A percentile compares a stretch with the other conserved stretches of the same genome.
Evolutionary conservation across 2,888 invertebrate species (phyloP).

Genomic region (Chrysopilus asiliformis): DNA sequence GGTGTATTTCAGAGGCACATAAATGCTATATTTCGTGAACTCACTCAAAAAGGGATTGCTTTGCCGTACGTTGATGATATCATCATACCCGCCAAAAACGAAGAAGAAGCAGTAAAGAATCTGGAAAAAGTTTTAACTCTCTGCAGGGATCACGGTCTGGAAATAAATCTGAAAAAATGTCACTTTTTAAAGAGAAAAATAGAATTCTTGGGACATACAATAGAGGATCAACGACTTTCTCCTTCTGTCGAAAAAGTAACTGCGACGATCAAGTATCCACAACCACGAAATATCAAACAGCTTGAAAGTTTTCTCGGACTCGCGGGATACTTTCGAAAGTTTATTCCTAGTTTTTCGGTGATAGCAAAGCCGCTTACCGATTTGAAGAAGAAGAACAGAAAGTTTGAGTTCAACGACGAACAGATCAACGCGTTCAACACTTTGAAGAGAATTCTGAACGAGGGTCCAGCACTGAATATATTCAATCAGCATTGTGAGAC

Average conservation of each 20-base stretch:
- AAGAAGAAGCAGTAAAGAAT: constrained; percentile 7
- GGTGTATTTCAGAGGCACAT: constrained; percentile 16
- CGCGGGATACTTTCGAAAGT: constrained; percentile 17
- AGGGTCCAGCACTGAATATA: constrained; percentile 3
- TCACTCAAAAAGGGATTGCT: constrained; percentile 6
- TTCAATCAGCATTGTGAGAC: no score
- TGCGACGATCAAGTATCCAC: constrained; percentile 16
- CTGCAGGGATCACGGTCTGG: constrained; percentile 9
- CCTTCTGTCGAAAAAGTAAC: constrained; percentile 15
- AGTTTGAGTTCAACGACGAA: no score
- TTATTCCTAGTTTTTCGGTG: constrained; percentile 15
- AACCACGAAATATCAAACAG: constrained; percentile 16
- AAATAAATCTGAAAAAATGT: constrained; percentile 16
- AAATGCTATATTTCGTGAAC: constrained; percentile 13
- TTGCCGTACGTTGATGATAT: constrained; percentile 19
- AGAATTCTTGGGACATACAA: constrained; percentile 18
- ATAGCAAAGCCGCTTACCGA: constrained; percentile 15
- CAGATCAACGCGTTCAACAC: constrained; percentile 14
- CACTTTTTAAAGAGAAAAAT: constrained; percentile 16
- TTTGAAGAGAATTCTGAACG: constrained; percentile 5
- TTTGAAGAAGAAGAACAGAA: constrained; percentile 13
- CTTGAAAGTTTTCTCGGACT: constrained; percentile 19
- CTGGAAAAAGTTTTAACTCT: constrained; percentile 8
- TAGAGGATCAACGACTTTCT: constrained; percentile 13
- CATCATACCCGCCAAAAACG: constrained; percentile 12